phyloP scores from a whole-genome alignment of 2,113 vertebrate genomes.

The Dasyprocta punctata region DNA sequence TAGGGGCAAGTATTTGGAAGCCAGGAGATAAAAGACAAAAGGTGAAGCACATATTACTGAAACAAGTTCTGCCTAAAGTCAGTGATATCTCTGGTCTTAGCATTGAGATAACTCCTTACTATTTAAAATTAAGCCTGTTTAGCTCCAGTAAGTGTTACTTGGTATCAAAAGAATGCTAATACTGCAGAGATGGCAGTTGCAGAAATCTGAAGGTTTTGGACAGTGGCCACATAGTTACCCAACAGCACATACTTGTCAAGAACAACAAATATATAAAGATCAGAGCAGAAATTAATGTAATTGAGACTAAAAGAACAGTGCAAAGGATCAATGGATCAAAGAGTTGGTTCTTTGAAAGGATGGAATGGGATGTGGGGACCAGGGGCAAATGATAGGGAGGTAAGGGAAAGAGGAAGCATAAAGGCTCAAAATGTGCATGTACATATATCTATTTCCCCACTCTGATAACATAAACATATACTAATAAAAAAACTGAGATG shows the following conservation, averaged over 20 bases:
- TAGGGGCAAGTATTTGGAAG: too few relatives aligned
- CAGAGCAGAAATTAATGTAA: background rate
- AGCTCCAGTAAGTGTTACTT: background rate
- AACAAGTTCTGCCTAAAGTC: background rate
- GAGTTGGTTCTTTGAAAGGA: background rate
- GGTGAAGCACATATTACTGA: background rate
- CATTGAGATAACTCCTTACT: background rate
- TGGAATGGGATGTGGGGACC: background rate
- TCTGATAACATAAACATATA: background rate
- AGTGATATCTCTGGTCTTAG: background rate
- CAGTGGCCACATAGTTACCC: background rate
- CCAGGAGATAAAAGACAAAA: background rate
- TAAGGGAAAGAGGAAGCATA: background rate
- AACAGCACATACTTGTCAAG: background rate
- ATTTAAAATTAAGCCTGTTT: background rate
- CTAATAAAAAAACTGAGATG: background rate
- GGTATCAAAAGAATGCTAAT: background rate
- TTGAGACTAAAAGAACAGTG: background rate
- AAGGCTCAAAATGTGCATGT: background rate
- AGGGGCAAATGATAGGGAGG: background rate
- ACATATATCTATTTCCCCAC: background rate
- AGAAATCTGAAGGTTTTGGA: background rate
- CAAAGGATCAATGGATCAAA: background rate
- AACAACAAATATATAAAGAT: background rate
- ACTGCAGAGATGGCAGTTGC: background rate